These are phyloP conservation scores for Chrysemys picta DNA, from an alignment of 2,113 vertebrate genomes.

Conservation along the genomic window DNA sequence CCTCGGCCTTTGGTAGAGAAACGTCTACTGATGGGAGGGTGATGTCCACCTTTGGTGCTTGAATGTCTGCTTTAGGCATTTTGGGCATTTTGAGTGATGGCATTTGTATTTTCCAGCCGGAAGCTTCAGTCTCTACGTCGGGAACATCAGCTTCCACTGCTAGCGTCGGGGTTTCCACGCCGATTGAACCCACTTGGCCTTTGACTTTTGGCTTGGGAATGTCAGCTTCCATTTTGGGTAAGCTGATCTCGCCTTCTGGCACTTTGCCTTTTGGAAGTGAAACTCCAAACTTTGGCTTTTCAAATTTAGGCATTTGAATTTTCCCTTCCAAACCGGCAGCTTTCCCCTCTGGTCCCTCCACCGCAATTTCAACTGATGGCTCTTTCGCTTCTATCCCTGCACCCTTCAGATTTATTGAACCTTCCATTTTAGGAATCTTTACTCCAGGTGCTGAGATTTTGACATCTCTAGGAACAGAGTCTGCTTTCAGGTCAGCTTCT, in stretches of 20 bases:
- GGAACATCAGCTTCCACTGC: background rate
- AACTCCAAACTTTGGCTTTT: background rate
- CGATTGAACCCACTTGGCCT: background rate
- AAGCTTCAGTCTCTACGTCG: background rate
- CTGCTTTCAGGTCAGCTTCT: too few species aligned
- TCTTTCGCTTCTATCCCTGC: background rate
- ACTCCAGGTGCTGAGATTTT: background rate
- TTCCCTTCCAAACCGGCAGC: background rate
- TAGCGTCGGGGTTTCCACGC: background rate
- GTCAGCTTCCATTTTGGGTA: background rate
- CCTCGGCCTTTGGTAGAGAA: background rate
- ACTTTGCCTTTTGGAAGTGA: background rate
- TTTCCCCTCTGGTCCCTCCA: background rate
- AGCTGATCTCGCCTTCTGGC: background rate
- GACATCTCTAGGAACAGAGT: too few species aligned
- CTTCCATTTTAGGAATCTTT: background rate
- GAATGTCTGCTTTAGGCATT: background rate
- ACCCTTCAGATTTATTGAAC: background rate
- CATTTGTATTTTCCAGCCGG: slow-evolving; percentile 17
- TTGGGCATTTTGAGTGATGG: background rate
- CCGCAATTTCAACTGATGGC: background rate
- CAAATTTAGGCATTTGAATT: slow-evolving; percentile 12
- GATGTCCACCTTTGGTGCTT: background rate
- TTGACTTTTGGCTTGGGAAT: background rate
- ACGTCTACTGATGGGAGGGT: fast-evolving